phyloP scores from a whole-genome alignment of 2,113 vertebrate species.

The Boleophthalmus pectinirostris region DNA sequence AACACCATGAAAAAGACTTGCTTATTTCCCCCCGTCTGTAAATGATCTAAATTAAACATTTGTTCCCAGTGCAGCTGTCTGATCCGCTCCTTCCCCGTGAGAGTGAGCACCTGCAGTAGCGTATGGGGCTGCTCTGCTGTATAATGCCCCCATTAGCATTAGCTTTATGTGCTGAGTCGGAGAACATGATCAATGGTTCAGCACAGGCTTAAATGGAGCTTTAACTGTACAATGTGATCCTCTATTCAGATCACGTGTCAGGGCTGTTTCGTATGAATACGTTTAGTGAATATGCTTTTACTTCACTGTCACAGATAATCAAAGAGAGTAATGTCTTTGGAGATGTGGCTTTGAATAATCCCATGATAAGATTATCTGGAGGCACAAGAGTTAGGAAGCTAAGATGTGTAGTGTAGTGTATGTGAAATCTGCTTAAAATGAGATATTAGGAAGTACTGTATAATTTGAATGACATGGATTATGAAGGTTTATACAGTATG shows the following conservation, averaged over 20 bases:
- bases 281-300: conserved; percentile 11
- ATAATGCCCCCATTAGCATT: conserved; percentile 27
- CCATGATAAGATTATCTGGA: not conserved
- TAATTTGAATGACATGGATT: too few species aligned
- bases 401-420: too few species aligned
- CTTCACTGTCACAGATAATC: not conserved
- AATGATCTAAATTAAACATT: not conserved
- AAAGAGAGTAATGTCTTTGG: not conserved
- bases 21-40: not conserved
- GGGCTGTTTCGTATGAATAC: conserved; percentile 16
- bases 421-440: too few species aligned
- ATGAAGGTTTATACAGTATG: too few species aligned
- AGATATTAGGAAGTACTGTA: too few species aligned
- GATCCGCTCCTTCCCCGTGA: not conserved
- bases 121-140: conserved; percentile 11
- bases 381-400: not conserved
- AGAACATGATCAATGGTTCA: conserved; percentile 14
- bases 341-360: not conserved
- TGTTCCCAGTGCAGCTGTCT: not conserved
- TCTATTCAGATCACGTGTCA: conserved; percentile 18
- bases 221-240: conserved; percentile 8
- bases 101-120: not conserved
- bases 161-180: conserved; percentile 26
- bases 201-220: conserved; percentile 13
- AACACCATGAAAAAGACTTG: not conserved